phyloP scores from a whole-genome alignment of 2,888 invertebrate genomes.

The Epicampocera succincta region DNA sequence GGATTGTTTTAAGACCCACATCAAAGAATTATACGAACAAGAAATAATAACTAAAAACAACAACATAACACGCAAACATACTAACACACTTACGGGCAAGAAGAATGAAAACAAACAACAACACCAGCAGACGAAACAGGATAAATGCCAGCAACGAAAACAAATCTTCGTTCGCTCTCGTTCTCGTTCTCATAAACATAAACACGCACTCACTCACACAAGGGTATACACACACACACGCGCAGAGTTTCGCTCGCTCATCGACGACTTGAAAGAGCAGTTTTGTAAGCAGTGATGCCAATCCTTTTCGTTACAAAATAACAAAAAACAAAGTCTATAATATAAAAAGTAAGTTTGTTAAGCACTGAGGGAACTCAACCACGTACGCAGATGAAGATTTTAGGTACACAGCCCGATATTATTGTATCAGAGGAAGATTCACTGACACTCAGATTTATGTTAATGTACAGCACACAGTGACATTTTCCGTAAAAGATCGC shows the following conservation, averaged over 20 bases:
- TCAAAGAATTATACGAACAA: background rate
- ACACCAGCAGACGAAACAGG: slow-evolving; percentile 50
- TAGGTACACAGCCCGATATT: no score
- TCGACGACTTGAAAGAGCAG: slow-evolving; percentile 14
- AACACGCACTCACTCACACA: background rate
- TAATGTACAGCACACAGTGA: no score
- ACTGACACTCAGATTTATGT: no score
- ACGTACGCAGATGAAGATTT: no score
- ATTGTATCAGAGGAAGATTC: no score
- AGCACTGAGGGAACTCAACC: no score
- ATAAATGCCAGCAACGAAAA: slow-evolving; percentile 42
- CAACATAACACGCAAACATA: slow-evolving; percentile 45
- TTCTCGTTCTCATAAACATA: slow-evolving; percentile 8
- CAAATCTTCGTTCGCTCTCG: slow-evolving; percentile 25
- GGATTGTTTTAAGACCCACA: slow-evolving; percentile 50
- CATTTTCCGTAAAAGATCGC: no score
- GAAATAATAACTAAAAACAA: slow-evolving; percentile 22
- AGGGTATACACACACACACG: background rate
- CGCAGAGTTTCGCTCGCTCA: background rate
- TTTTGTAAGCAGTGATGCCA: slow-evolving; percentile 32
- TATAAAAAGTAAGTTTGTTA: no score
- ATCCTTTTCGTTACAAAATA: background rate
- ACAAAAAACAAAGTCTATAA: no score
- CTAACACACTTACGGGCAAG: slow-evolving; percentile 34
- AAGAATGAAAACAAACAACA: background rate